Percentiles rank a stretch among this genome's conserved stretches.
phyloP scores from a whole-genome alignment of 2,113 vertebrate species.

The Nothocercus julius region DNA sequence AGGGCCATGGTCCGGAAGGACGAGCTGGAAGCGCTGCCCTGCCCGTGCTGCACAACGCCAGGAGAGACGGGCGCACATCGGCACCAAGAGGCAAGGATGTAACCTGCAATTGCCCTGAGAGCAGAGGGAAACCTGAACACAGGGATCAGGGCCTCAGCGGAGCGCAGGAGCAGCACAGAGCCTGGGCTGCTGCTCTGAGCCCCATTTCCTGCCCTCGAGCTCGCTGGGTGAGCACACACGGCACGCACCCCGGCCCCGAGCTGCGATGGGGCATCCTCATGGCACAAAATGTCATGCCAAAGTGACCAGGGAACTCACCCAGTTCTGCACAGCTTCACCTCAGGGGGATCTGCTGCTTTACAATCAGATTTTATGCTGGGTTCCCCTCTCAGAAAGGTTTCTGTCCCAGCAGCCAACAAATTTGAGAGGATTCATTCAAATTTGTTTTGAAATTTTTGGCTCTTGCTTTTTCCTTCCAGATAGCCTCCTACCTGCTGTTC shows the following conservation, averaged over 20 bases:
- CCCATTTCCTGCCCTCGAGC: neutral
- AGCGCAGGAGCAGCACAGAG: accelerated
- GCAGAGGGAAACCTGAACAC: accelerated
- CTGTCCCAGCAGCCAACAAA: neutral
- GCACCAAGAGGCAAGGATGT: neutral
- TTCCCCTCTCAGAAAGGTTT: neutral
- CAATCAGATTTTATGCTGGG: neutral
- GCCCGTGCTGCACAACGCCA: neutral
- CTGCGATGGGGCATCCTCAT: too few relatives aligned
- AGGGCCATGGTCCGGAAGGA: neutral
- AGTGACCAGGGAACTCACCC: accelerated
- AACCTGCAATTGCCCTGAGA: neutral
- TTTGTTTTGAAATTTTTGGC: neutral
- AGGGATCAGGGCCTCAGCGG: neutral
- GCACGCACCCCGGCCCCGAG: too few relatives aligned
- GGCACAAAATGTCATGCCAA: neutral
- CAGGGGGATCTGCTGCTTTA: neutral
- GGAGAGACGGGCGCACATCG: neutral
- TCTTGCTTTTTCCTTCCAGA: neutral
- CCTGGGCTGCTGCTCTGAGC: too few relatives aligned
- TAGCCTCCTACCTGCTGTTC: neutral
- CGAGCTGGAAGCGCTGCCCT: neutral
- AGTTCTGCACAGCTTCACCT: neutral
- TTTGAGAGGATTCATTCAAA: neutral
- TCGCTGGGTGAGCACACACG: neutral